Conservation (phyloP, 2,113 vertebrate species). For the rat (Rattus norvegicus) region GRCr8 NC_086021.1:48171001-48171500, state of each 20-base stretch:
- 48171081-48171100: neutral
- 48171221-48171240: no score
- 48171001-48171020: neutral
- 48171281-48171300: neutral
- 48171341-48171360: neutral
- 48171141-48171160: neutral
- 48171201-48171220: neutral
- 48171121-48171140: neutral
- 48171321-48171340: neutral
- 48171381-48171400: neutral
- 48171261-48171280: no score
- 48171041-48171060: neutral
- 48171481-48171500: neutral
- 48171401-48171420: neutral
- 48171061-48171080: neutral
- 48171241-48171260: neutral
- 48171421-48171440: neutral
- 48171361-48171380: neutral
- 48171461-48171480: neutral
- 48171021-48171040: neutral
- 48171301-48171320: neutral
- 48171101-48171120: neutral
- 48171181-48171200: no score
- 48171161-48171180: neutral
- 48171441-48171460: neutral